Conservation (phyloP, 2,888 invertebrate genomes). For the Hypolimnas misippus region DNA sequence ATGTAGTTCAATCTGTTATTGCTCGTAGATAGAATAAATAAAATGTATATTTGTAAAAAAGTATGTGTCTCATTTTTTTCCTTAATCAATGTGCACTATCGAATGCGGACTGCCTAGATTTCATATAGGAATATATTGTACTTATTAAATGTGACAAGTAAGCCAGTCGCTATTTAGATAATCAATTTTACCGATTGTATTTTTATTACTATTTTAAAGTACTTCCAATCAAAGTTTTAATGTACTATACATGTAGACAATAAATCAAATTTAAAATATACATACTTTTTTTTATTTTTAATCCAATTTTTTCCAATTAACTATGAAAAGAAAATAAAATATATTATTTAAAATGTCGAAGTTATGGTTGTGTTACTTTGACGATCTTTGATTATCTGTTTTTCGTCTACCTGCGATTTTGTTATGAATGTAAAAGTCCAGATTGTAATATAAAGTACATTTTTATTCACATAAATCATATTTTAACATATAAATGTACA, state of each 20-base stretch:
- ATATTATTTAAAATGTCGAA: background rate
- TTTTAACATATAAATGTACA: slow-evolving; percentile 38
- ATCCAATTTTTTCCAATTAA: too few relatives aligned
- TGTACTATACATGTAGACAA: slow-evolving; percentile 29
- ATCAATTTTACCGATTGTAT: slow-evolving; percentile 26
- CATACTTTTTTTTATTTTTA: background rate
- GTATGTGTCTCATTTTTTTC: background rate
- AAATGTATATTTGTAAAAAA: background rate
- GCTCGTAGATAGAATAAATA: background rate
- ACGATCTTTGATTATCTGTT: background rate
- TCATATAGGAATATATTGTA: slow-evolving; percentile 14
- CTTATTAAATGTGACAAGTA: slow-evolving; percentile 18
- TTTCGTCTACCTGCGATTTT: background rate
- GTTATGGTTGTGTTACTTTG: background rate
- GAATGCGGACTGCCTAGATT: background rate
- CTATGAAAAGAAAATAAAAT: too few relatives aligned
- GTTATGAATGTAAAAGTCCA: background rate
- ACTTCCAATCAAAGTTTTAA: slow-evolving; percentile 28
- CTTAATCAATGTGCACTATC: background rate
- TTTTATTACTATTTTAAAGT: slow-evolving; percentile 31
- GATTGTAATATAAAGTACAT: background rate
- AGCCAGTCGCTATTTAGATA: slow-evolving; percentile 27
- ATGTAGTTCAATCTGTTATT: too few relatives aligned
- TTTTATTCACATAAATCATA: slow-evolving; percentile 16
- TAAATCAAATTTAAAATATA: slow-evolving; percentile 32